Evolutionary conservation across 2,797 vertebrate genomes (phyloP).

Genomic region (Graptemys geographica): DNA sequence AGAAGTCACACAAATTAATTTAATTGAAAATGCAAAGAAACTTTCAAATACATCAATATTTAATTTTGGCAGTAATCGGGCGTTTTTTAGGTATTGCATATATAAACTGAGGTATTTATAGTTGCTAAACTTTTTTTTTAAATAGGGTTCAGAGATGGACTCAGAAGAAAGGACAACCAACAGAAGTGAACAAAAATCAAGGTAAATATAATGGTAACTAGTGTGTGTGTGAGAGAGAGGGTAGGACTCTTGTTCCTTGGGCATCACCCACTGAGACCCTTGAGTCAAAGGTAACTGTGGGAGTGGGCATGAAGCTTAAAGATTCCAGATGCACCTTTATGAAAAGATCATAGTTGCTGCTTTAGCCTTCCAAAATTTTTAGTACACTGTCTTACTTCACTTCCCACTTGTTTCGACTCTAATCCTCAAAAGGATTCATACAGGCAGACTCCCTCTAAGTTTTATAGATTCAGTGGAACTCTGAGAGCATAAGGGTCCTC

Average conservation of each 20-base stretch:
- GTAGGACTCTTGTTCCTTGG: not conserved
- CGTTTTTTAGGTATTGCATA: not conserved
- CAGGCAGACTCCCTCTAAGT: not conserved
- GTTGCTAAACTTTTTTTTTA: not conserved
- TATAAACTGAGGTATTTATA: not conserved
- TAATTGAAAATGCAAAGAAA: not conserved
- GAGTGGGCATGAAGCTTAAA: not conserved
- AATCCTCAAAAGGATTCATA: not conserved
- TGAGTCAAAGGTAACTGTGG: not conserved
- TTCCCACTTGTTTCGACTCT: not conserved
- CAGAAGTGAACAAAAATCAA: slow-evolving; percentile 78
- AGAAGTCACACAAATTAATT: not conserved
- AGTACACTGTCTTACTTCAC: not conserved
- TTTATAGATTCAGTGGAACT: not conserved
- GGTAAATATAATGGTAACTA: slow-evolving; percentile 47
- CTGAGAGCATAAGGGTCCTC: not conserved
- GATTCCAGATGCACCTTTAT: not conserved
- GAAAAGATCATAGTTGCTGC: not conserved
- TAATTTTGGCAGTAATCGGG: not conserved
- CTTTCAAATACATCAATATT: not conserved
- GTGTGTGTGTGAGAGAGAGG: no score
- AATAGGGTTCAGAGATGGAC: slow-evolving; percentile 74
- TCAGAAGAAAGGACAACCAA: slow-evolving; percentile 51
- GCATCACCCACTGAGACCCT: not conserved
- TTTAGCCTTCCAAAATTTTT: not conserved